Evolutionary conservation across 2,888 invertebrate species (phyloP), one percentile per base, ranked within the genome.

Genomic region (Hirtodrosophila alboralis): DNA sequence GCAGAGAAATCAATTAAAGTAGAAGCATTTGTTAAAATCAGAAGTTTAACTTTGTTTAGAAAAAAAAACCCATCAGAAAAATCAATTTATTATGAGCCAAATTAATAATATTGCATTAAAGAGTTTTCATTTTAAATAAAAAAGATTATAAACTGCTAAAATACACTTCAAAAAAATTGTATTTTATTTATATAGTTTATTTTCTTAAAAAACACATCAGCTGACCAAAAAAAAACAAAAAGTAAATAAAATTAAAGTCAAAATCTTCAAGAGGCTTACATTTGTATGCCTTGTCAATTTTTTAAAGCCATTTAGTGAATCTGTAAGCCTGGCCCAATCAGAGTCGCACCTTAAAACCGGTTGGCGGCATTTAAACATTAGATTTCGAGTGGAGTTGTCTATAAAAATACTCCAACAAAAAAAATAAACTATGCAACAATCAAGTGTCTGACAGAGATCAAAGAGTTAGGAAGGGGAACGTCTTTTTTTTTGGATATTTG

Each of bases 281-380:
- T 68, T 52, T 40, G 47, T 60, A 30, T 47, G 41, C 37, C 52
- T 61, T 47, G 48, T 64, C 60, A 73, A 80, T 80, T 77, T 81
- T 66, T 78, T 77, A 74, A 41, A 70, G 63, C 41, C 36, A 57
- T 41, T 45, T 45, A 45, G 34, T 40, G 31, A 38, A 33, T 51
- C 38, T 23, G n/a, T n/a, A 47, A 28, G 48, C 21, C 37, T 58
- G 48, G 18, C 31, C 33, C 61, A 34, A 53, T 58, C 44, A 37
- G 41, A 52, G 72, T 75, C 84, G 84, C 78, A 78, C 78, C 84
- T 76, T 76, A 79, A 79, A 78, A 78, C 79, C 79, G 80, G 84
- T 68, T 49, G 48, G 43, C 76, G 83, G 76, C 67, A 83, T 83
- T 83, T 79, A 56, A n/a, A 41, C 47, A 38, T 53, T 31, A 58